A percentile compares a stretch with the other conserved stretches of the same genome.
Conservation (phyloP, 2,113 vertebrate species). For the Thryonomys swinderianus region DNA sequence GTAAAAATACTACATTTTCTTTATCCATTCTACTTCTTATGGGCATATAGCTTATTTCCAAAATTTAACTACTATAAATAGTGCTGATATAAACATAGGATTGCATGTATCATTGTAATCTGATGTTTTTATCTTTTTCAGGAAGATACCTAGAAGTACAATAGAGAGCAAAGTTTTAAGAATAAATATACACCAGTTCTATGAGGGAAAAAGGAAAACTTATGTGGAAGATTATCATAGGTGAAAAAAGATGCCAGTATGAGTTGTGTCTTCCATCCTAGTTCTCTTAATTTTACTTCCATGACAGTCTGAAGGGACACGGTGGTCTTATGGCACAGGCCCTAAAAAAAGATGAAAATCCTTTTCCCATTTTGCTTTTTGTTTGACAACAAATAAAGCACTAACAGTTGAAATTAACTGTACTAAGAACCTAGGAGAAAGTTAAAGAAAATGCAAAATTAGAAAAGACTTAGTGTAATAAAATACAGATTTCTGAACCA, state of each 20-base stretch:
- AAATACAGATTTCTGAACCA: constrained; percentile 61
- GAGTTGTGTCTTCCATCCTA: not conserved
- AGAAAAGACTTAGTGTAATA: constrained; percentile 38
- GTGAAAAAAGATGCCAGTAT: not conserved
- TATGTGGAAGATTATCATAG: not conserved
- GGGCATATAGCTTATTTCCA: not conserved
- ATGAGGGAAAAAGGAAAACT: not conserved
- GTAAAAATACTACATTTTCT: not conserved
- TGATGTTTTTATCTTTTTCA: not conserved
- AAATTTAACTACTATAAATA: not conserved
- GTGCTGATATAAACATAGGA: not conserved
- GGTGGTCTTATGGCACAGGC: not conserved
- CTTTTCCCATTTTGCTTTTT: not conserved
- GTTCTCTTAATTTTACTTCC: not conserved
- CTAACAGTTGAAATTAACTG: not conserved
- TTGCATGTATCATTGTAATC: not conserved
- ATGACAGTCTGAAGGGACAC: not conserved
- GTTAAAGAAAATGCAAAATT: constrained; percentile 51
- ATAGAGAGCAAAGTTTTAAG: not conserved
- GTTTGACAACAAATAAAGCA: constrained; percentile 9
- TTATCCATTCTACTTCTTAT: not conserved
- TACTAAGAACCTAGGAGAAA: constrained; percentile 40
- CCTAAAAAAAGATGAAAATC: not conserved
- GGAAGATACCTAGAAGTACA: not conserved
- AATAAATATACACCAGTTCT: constrained; percentile 33